Conservation (phyloP, 2,113 vertebrate genomes). For the Pitta sordida region DNA sequence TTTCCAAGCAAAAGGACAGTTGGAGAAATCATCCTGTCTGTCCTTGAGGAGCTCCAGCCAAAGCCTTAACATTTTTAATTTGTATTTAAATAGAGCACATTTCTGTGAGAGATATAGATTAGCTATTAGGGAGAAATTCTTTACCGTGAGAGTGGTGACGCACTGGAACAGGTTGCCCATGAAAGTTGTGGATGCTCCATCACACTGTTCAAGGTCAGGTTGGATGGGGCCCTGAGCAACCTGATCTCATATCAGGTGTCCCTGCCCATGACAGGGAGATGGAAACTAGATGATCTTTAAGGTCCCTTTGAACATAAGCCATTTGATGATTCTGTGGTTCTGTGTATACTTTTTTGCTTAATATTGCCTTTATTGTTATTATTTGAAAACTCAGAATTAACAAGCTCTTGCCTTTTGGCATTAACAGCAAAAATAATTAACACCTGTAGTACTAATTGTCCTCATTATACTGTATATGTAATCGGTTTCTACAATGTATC, state of each 20-base stretch:
- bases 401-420: background rate
- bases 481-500: background rate
- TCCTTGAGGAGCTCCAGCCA: background rate
- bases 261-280: background rate
- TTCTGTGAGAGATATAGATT: background rate
- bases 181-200: background rate
- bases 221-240: background rate
- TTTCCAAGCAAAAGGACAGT: background rate
- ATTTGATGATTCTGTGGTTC: too few species aligned
- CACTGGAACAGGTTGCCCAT: background rate
- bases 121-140: background rate
- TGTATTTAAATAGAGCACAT: background rate
- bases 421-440: background rate
- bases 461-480: background rate
- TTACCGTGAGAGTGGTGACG: background rate
- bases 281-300: too few species aligned
- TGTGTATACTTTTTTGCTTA: background rate
- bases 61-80: background rate
- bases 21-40: background rate
- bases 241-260: background rate
- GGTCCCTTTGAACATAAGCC: too few species aligned
- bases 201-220: background rate
- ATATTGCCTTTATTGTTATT: background rate
- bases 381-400: background rate
- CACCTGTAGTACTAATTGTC: background rate